These are phyloP conservation scores for Sebastes matsubarae DNA, from an alignment of 2,797 vertebrate genomes.

Conservation along the genomic window DNA sequence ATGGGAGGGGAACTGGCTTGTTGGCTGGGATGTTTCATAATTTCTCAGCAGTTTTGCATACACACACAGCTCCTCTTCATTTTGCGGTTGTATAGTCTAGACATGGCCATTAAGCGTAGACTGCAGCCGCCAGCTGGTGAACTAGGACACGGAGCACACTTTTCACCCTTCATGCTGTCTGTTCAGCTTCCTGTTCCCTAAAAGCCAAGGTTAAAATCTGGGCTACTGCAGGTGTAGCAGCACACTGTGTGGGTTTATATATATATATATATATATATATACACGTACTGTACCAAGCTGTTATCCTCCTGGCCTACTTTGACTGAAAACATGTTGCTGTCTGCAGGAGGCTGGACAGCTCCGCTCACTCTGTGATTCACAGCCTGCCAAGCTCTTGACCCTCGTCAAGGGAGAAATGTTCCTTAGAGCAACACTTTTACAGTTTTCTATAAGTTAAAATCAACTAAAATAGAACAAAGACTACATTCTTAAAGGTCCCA, in stretches of 20 bases:
- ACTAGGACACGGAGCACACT: not conserved
- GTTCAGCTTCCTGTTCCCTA: not conserved
- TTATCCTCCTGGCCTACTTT: conserved; percentile 33
- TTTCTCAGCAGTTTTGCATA: not conserved
- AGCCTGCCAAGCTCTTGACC: not conserved
- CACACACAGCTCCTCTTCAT: not conserved
- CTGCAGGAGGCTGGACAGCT: conserved; percentile 2
- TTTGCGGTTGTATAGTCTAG: not conserved
- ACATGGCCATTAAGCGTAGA: fast-evolving
- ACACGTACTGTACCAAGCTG: not conserved
- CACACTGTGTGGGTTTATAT: not conserved
- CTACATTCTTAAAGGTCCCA: not conserved
- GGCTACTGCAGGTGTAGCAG: conserved; percentile 47
- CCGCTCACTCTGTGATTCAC: not conserved
- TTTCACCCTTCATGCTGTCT: not conserved
- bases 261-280: not conserved
- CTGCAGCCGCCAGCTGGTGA: conserved; percentile 1
- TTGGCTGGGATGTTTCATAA: no score
- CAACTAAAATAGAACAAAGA: not conserved
- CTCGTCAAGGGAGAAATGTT: not conserved
- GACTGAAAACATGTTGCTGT: not conserved
- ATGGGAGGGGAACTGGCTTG: not conserved
- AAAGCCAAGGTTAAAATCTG: conserved; percentile 53
- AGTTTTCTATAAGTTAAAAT: not conserved
- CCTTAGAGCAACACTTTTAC: not conserved